These are phyloP conservation scores for Esox masquinongy DNA, from an alignment of 2,797 vertebrate species.

Conservation along the genomic window DNA sequence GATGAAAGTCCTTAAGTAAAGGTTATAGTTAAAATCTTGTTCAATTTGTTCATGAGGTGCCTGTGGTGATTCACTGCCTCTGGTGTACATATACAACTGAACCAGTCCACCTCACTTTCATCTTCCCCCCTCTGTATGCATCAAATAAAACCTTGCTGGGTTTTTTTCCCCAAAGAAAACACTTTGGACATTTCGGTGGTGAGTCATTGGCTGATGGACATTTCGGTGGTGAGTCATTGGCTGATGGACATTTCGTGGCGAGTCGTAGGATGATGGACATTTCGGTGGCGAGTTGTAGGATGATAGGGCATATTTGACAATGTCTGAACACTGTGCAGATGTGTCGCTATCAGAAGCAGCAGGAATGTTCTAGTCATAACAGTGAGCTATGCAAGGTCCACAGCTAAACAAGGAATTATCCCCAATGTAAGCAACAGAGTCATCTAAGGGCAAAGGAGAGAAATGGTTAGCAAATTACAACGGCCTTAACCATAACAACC, in stretches of 20 bases:
- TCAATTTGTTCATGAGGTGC: no score
- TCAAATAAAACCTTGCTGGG: background rate
- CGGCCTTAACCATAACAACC: background rate
- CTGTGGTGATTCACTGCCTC: background rate
- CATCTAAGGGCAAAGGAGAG: background rate
- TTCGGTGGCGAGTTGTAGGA: background rate
- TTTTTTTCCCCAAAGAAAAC: no score
- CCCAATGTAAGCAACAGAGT: background rate
- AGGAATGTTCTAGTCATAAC: background rate
- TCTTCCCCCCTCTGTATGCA: background rate
- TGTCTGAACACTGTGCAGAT: background rate
- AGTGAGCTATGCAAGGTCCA: background rate
- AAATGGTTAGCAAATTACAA: background rate
- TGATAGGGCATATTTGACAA: background rate
- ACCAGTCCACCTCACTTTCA: background rate
- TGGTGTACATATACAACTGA: no score
- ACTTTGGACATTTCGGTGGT: background rate
- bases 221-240: no score
- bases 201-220: background rate
- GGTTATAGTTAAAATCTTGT: no score
- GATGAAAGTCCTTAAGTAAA: background rate
- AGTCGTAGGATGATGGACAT: background rate
- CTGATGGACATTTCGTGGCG: no score
- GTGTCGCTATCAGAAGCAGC: background rate
- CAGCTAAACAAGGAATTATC: background rate